phyloP scores from a whole-genome alignment of 2,797 vertebrate genomes.

The Chromis chromis region DNA sequence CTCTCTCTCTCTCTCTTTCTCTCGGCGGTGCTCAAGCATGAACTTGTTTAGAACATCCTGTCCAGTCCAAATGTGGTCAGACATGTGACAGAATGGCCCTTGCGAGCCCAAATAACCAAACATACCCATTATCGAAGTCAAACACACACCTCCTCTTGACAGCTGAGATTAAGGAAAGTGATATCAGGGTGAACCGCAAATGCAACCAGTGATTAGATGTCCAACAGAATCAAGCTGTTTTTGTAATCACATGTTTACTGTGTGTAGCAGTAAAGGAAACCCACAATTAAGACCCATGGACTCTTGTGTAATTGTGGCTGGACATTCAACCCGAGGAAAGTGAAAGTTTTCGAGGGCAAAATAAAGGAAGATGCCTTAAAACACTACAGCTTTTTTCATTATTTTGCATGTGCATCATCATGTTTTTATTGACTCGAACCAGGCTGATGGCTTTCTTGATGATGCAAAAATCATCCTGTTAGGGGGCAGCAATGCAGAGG shows the following conservation, averaged over 20 bases:
- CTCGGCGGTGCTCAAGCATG: constrained; percentile 51
- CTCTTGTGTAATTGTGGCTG: constrained; percentile 60
- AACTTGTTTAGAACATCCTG: constrained; percentile 79
- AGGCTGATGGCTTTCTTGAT: constrained; percentile 12
- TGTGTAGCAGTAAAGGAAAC: constrained; percentile 65
- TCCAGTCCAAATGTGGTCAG: constrained; percentile 73
- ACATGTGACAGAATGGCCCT: constrained; percentile 65
- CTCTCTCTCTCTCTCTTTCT: constrained; percentile 10
- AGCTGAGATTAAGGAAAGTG: constrained; percentile 70
- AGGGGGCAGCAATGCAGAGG: constrained; percentile 51
- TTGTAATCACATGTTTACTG: constrained; percentile 75
- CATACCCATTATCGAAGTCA: constrained; percentile 63
- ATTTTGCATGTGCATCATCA: neutral
- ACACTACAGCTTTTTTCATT: no score
- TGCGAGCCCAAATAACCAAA: constrained; percentile 54
- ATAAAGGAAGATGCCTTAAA: neutral
- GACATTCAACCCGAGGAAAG: constrained; percentile 49
- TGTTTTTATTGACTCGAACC: constrained; percentile 3
- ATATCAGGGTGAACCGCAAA: constrained; percentile 63
- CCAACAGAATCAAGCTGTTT: constrained; percentile 65
- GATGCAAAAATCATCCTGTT: constrained; percentile 44
- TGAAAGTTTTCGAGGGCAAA: constrained; percentile 9
- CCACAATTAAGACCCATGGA: constrained; percentile 64
- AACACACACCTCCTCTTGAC: constrained; percentile 63
- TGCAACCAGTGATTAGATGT: constrained; percentile 69